Percentiles rank a stretch among this genome's conserved stretches.
Conservation (phyloP, 2,797 vertebrate species). For the Pterois miles region DNA sequence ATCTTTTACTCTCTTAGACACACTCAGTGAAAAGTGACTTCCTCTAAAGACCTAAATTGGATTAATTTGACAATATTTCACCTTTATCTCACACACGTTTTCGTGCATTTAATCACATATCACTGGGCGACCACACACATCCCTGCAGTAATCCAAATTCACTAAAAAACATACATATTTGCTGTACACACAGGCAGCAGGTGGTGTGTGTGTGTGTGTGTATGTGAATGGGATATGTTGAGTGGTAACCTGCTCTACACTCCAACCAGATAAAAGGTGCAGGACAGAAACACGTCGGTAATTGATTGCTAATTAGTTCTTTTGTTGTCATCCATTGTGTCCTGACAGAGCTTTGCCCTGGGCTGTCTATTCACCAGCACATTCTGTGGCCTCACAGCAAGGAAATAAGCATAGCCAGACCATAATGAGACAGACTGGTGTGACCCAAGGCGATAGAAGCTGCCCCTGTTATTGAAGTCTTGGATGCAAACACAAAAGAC, state of each 20-base stretch:
- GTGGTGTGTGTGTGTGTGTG: conserved; percentile 71
- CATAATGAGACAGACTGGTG: conserved; percentile 56
- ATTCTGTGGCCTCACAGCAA: conserved; percentile 27
- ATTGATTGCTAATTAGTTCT: conserved; percentile 94
- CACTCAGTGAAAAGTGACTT: conserved; percentile 31
- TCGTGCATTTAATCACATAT: conserved; percentile 70
- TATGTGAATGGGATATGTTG: conserved; percentile 75
- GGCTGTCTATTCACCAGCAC: conserved; percentile 68
- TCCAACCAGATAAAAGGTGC: conserved; percentile 86
- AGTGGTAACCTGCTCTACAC: conserved; percentile 86
- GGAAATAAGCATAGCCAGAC: conserved; percentile 33
- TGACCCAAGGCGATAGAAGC: conserved; percentile 7
- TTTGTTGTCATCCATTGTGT: conserved; percentile 77
- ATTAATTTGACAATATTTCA: conserved; percentile 39
- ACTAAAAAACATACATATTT: conserved; percentile 21
- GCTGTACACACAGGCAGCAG: conserved; percentile 65
- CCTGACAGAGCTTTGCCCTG: conserved; percentile 73
- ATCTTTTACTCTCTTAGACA: conserved; percentile 26
- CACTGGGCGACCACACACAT: conserved; percentile 79
- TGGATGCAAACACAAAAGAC: neutral
- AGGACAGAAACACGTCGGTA: conserved; percentile 88
- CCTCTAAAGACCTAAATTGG: conserved; percentile 42
- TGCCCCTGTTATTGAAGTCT: neutral
- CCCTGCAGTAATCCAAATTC: conserved; percentile 44
- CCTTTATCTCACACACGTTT: conserved; percentile 68